Conservation (phyloP, 2,113 vertebrate species). For the Pteronura brasiliensis region DNA sequence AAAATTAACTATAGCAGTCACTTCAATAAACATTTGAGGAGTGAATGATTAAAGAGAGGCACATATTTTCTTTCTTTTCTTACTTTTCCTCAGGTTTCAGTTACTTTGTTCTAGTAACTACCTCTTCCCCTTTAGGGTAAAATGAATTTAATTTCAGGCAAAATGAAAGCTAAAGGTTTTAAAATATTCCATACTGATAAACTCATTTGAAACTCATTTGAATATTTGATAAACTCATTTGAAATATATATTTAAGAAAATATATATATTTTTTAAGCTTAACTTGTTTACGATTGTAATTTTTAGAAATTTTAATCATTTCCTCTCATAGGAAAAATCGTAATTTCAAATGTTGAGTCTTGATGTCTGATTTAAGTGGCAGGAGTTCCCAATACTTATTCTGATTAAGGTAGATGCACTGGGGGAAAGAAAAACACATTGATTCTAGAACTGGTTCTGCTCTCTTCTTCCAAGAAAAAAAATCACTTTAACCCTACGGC, state of each 20-base stretch:
- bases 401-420: neutral
- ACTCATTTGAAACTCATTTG: neutral
- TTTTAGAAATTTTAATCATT: conserved; percentile 14
- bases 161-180: conserved; percentile 16
- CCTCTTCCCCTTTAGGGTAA: neutral
- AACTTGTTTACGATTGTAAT: conserved; percentile 24
- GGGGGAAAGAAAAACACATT: neutral
- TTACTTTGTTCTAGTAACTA: neutral
- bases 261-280: neutral
- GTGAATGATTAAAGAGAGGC: neutral
- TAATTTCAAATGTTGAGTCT: neutral
- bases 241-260: neutral
- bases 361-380: neutral
- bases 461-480: neutral
- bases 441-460: neutral
- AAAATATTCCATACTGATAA: neutral
- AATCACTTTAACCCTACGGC: neutral
- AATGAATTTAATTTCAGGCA: neutral
- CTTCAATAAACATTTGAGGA: neutral
- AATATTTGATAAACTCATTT: too few relatives aligned
- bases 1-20: neutral
- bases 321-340: neutral
- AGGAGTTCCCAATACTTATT: neutral
- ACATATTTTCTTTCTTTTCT: neutral
- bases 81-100: neutral